Conservation (phyloP, 2,797 vertebrate species). For the Myoxocephalus aenaeus region DNA sequence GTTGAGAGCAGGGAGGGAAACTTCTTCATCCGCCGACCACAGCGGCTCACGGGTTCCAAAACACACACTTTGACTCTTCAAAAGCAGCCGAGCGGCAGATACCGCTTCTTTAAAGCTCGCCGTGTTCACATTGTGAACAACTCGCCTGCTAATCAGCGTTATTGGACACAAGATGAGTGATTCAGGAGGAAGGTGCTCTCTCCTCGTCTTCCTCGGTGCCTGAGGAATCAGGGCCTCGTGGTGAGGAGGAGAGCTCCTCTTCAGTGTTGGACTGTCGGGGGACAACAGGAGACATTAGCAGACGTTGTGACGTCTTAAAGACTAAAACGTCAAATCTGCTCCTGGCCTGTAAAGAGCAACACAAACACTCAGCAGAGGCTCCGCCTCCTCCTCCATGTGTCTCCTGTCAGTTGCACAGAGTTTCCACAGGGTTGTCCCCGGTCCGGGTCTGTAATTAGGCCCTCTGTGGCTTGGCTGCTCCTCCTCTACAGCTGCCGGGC, state of each 20-base stretch:
- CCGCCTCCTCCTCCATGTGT: neutral
- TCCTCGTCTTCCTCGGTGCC: neutral
- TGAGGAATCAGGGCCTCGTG: slow-evolving; percentile 72
- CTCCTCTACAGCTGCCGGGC: slow-evolving; percentile 54
- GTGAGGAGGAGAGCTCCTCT: slow-evolving; percentile 39
- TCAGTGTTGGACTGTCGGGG: too few species aligned
- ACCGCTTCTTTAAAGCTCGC: too few species aligned
- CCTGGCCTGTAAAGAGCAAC: slow-evolving; percentile 5
- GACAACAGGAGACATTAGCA: too few species aligned
- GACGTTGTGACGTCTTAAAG: neutral
- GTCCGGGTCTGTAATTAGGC: slow-evolving; percentile 76
- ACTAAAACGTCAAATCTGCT: neutral
- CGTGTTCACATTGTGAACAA: too few species aligned
- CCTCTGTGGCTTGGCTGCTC: slow-evolving; percentile 73
- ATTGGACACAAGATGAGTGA: neutral
- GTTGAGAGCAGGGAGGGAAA: slow-evolving; percentile 58
- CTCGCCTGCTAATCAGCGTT: too few species aligned
- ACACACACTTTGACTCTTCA: slow-evolving; percentile 40
- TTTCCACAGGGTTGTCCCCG: slow-evolving; percentile 77
- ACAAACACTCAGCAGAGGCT: neutral
- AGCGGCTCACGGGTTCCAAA: slow-evolving; percentile 40
- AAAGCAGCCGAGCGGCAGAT: neutral
- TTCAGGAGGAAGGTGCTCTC: neutral
- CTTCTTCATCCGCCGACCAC: slow-evolving; percentile 37
- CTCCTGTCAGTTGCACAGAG: slow-evolving; percentile 68